Conservation (phyloP, 2,888 invertebrate genomes). For the Sinotaia quadrata region DNA sequence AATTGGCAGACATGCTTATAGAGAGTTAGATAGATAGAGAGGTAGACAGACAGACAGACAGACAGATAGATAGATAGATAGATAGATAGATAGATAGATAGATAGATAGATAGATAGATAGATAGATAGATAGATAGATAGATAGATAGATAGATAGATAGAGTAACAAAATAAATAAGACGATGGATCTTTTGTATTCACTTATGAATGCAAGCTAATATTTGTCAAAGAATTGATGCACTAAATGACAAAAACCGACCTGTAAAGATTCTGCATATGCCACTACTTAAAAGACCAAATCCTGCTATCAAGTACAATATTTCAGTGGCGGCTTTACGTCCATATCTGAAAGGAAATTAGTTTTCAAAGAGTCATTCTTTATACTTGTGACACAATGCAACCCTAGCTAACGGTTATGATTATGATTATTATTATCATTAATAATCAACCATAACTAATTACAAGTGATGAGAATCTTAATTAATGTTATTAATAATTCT, state of each 20-base stretch:
- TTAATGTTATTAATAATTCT: too few species aligned
- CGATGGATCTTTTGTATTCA: not conserved
- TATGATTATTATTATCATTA: too few species aligned
- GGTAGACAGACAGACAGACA: too few species aligned
- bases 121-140: not conserved
- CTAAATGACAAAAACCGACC: slow-evolving; percentile 1
- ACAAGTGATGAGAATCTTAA: too few species aligned
- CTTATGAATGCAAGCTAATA: not conserved
- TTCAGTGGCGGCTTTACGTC: slow-evolving; percentile 8
- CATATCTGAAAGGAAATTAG: slow-evolving; percentile 23
- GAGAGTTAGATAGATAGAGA: too few species aligned
- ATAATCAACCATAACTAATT: too few species aligned
- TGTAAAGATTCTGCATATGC: slow-evolving; percentile 13
- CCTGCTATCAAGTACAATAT: slow-evolving; percentile 10
- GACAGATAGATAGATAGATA: too few species aligned
- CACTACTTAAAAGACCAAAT: slow-evolving; percentile 8
- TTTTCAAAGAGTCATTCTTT: too few species aligned
- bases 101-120: not conserved
- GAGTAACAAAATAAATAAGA: not conserved
- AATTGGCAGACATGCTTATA: too few species aligned
- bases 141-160: not conserved
- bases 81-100: too few species aligned
- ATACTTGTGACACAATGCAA: too few species aligned
- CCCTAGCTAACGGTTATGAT: too few species aligned
- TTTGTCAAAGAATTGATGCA: not conserved